phyloP scores from a whole-genome alignment of 2,888 invertebrate genomes.

The Amphipoea lucens region DNA sequence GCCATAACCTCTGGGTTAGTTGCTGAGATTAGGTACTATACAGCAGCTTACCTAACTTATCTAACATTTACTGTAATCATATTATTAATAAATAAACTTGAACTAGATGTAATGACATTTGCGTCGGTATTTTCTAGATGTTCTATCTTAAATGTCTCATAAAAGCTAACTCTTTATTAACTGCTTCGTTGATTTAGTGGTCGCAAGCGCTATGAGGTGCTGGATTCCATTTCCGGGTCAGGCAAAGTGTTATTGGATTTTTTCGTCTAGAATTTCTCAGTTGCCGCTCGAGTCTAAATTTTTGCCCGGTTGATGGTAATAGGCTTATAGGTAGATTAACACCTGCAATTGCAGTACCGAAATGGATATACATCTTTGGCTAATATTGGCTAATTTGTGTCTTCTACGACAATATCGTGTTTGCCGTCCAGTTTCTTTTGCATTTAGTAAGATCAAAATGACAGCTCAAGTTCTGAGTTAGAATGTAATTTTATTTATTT shows the following conservation, averaged over 20 bases:
- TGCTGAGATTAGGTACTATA: conserved; percentile 31
- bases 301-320: no score
- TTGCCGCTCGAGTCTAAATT: no score
- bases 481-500: background rate
- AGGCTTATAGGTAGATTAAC: no score
- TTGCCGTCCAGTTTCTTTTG: background rate
- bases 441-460: background rate
- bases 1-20: conserved; percentile 45
- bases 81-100: conserved; percentile 37
- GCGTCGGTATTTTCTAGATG: background rate
- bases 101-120: conserved; percentile 19
- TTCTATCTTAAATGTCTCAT: background rate
- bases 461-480: background rate
- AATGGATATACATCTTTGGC: background rate
- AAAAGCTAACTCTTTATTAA: background rate
- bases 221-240: no score
- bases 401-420: background rate
- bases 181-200: no score
- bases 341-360: no score
- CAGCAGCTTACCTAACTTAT: conserved; percentile 14
- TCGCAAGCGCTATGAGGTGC: no score
- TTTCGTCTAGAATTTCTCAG: no score
- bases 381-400: background rate
- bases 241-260: no score
- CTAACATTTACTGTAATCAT: conserved; percentile 24